These are phyloP conservation scores for Mirounga angustirostris DNA, from an alignment of 2,113 vertebrate species.

Conservation along the genomic window DNA sequence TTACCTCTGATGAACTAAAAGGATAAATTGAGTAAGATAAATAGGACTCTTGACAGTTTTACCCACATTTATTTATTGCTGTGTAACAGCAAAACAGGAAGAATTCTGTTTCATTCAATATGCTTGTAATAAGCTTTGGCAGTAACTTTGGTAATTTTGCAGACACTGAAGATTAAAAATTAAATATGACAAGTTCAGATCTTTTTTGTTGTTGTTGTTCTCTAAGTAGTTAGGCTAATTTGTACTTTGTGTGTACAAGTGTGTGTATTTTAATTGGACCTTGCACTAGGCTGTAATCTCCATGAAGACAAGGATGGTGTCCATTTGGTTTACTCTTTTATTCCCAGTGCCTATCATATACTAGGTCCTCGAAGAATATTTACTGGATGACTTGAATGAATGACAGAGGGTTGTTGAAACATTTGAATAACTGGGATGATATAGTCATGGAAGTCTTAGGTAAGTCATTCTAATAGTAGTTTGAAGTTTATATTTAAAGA, in stretches of 20 bases:
- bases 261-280: not conserved
- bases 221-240: not conserved
- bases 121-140: not conserved
- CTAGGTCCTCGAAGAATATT: not conserved
- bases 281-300: not conserved
- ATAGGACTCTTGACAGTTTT: not conserved
- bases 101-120: not conserved
- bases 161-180: not conserved
- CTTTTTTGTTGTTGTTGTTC: not conserved
- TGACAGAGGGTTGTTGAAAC: not conserved
- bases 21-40: not conserved
- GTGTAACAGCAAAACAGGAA: not conserved
- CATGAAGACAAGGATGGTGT: not conserved
- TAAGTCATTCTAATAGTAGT: not conserved
- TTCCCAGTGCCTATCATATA: not conserved
- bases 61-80: not conserved
- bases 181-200: not conserved
- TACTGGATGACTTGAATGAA: slow-evolving; percentile 12
- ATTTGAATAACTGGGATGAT: not conserved
- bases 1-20: slow-evolving; percentile 13
- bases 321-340: not conserved
- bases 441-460: slow-evolving; percentile 19
- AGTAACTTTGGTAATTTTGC: slow-evolving; percentile 9
- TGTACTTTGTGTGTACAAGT: not conserved
- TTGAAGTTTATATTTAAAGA: not conserved